These are phyloP conservation scores for Cyclophora albipunctata DNA, from an alignment of 2,888 invertebrate genomes.

Conservation along the genomic window DNA sequence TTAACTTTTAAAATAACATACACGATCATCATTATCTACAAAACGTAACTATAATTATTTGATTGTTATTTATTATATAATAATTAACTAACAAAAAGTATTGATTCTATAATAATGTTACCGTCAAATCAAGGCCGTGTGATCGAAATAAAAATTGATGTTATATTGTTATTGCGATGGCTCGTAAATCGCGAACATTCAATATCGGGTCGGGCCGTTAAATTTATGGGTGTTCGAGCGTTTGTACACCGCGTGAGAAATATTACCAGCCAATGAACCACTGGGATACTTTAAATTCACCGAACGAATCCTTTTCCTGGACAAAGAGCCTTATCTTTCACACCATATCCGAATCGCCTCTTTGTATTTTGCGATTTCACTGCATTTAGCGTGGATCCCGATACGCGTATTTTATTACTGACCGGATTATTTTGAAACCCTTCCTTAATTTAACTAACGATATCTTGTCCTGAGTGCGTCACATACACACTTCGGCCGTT, in stretches of 20 bases:
- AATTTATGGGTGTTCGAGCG: conserved; percentile 48
- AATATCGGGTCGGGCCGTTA: conserved; percentile 53
- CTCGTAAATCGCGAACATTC: conserved; percentile 53
- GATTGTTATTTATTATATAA: too few species aligned
- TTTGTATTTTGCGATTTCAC: conserved; percentile 6
- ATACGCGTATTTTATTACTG: too few species aligned
- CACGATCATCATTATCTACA: too few species aligned
- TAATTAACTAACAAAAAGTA: conserved; percentile 1
- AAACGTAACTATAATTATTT: background rate
- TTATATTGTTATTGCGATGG: conserved; percentile 37
- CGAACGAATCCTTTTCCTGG: conserved; percentile 41
- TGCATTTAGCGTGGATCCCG: too few species aligned
- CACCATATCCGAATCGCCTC: conserved; percentile 9
- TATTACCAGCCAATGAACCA: conserved; percentile 45
- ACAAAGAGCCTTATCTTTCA: conserved; percentile 27
- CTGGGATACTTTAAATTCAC: conserved; percentile 50
- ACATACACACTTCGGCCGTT: conserved; percentile 28
- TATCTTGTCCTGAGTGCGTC: conserved; percentile 20
- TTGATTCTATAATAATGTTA: conserved; percentile 17
- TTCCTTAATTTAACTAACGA: too few species aligned
- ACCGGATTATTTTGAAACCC: too few species aligned
- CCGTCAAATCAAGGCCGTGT: conserved; percentile 36
- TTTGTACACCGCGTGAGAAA: conserved; percentile 50
- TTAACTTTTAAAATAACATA: background rate
- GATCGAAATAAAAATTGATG: conserved; percentile 28